phyloP scores from a whole-genome alignment of 1,140 invertebrate genomes.

The Pemphigus obesinymphae region DNA sequence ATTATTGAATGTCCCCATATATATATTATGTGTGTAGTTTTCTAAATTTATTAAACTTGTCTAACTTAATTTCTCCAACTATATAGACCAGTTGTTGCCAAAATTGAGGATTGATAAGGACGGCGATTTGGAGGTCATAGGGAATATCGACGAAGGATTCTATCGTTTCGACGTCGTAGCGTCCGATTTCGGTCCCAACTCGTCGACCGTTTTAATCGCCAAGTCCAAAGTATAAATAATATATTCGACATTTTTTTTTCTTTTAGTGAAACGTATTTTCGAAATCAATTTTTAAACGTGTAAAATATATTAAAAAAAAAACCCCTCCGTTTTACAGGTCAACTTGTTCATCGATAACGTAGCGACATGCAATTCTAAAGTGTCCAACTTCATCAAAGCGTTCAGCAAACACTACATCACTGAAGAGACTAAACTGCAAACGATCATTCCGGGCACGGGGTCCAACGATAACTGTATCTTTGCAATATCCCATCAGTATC shows the following conservation, averaged over 20 bases:
- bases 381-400: neutral
- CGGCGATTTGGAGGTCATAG: neutral
- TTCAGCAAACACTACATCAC: constrained; percentile 18
- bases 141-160: neutral
- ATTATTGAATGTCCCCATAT: too few species aligned
- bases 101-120: neutral
- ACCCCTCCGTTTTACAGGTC: neutral
- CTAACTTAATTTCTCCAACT: too few species aligned
- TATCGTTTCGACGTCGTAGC: constrained; percentile 1
- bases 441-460: neutral
- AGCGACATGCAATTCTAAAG: neutral
- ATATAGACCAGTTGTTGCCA: neutral
- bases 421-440: neutral
- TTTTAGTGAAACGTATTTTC: too few species aligned
- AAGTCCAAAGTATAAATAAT: neutral
- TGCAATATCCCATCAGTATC: constrained; percentile 1
- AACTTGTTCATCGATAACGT: neutral
- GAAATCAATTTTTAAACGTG: too few species aligned
- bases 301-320: too few species aligned
- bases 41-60: too few species aligned
- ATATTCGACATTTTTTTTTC: too few species aligned
- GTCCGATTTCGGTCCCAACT: neutral
- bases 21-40: too few species aligned
- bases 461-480: neutral
- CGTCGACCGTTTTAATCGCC: neutral